A percentile compares a stretch with the other conserved stretches of the same genome.
phyloP scores from a whole-genome alignment of 1,140 invertebrate genomes.

The Caenorhabditis remanei region DNA sequence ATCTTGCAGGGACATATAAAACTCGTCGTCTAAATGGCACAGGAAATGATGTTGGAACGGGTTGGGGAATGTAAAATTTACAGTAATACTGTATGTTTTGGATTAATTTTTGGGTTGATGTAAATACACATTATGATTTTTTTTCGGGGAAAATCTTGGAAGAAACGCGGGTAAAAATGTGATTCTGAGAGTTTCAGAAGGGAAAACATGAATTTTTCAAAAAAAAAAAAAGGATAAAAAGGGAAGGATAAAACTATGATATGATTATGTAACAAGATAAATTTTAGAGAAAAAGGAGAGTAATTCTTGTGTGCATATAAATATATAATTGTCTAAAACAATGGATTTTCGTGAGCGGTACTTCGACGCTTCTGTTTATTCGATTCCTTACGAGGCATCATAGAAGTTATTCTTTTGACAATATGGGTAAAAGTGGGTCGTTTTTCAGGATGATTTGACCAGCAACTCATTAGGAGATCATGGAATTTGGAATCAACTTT shows the following conservation, averaged over 20 bases:
- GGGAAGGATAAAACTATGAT: slow-evolving; percentile 24
- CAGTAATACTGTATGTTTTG: slow-evolving; percentile 12
- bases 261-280: slow-evolving; percentile 3
- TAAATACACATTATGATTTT: not conserved
- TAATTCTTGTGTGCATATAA: not conserved
- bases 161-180: slow-evolving; percentile 43
- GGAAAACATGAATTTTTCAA: slow-evolving; percentile 3
- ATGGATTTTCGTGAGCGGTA: slow-evolving; percentile 39
- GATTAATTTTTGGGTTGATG: not conserved
- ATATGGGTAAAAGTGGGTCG: slow-evolving; percentile 12
- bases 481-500: slow-evolving; percentile 17
- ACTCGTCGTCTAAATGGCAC: slow-evolving; percentile 11
- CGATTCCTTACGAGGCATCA: slow-evolving; percentile 35
- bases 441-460: slow-evolving; percentile 20
- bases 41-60: not conserved
- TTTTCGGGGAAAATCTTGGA: not conserved
- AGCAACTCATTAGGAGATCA: not conserved
- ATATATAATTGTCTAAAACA: not conserved
- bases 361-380: slow-evolving; percentile 21
- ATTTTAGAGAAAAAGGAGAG: not conserved
- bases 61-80: not conserved
- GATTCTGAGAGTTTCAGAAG: not conserved
- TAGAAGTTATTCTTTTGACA: not conserved
- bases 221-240: not conserved
- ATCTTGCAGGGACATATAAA: not conserved